These are phyloP conservation scores for Neopipo cinnamomea DNA, from an alignment of 2,113 vertebrate species.

Conservation along the genomic window DNA sequence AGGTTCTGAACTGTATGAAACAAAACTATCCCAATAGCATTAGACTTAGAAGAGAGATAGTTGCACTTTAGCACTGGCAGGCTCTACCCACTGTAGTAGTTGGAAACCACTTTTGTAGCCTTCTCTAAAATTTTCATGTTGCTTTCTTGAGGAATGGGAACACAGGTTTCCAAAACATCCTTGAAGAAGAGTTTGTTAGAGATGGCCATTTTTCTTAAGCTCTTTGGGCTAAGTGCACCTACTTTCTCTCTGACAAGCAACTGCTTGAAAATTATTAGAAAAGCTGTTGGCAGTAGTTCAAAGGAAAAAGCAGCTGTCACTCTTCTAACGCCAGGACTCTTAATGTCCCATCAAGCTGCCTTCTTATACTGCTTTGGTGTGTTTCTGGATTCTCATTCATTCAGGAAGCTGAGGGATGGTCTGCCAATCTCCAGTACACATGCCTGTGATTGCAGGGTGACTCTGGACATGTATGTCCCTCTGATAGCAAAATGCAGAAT, in stretches of 20 bases:
- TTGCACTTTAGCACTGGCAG: neutral
- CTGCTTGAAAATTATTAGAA: neutral
- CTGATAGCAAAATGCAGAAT: neutral
- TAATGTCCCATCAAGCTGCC: neutral
- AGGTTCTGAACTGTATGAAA: neutral
- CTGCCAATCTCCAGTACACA: fast-evolving
- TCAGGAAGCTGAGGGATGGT: neutral
- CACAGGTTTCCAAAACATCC: neutral
- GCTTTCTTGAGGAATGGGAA: neutral
- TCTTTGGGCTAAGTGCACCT: neutral
- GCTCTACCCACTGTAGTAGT: neutral
- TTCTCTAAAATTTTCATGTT: neutral
- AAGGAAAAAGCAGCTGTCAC: neutral
- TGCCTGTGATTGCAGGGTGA: neutral
- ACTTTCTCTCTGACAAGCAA: neutral
- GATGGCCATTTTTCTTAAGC: neutral
- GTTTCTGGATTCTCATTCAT: neutral
- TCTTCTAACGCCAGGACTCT: neutral
- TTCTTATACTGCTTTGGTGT: neutral
- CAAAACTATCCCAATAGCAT: neutral
- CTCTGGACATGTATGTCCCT: neutral
- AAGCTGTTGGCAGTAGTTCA: neutral
- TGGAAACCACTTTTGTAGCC: neutral
- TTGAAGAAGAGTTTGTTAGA: neutral
- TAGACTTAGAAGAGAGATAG: neutral